Evolutionary conservation across 2,888 invertebrate species (phyloP).

Genomic region (Cheilosia pagana): DNA sequence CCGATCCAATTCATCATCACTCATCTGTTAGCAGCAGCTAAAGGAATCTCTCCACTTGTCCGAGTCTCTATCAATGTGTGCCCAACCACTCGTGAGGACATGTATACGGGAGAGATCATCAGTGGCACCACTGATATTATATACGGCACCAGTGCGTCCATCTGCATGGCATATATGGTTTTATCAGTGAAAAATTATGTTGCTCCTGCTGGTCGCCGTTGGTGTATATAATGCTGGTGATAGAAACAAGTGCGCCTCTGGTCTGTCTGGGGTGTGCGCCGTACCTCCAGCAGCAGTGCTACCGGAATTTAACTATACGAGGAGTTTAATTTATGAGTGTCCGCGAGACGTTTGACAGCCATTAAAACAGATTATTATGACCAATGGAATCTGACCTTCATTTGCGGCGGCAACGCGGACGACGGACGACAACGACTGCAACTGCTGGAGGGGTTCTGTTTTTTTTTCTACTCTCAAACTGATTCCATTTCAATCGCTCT

Average conservation of each 20-base stretch:
- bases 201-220: conserved; percentile 44
- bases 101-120: conserved; percentile 48
- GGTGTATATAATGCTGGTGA: conserved; percentile 19
- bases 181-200: conserved; percentile 69
- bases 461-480: background rate
- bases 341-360: conserved; percentile 69
- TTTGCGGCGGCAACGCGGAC: conserved; percentile 19
- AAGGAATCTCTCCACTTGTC: conserved; percentile 22
- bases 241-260: conserved; percentile 70
- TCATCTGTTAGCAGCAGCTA: conserved; percentile 24
- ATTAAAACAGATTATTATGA: conserved; percentile 73
- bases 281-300: conserved; percentile 23
- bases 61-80: conserved; percentile 36
- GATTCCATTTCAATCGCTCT: conserved; percentile 21
- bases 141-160: background rate
- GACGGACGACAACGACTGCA: background rate
- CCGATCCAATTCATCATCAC: conserved; percentile 20
- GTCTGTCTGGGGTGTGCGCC: conserved; percentile 15
- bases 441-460: conserved; percentile 23
- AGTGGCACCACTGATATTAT: conserved; percentile 18
- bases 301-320: conserved; percentile 62
- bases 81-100: conserved; percentile 49
- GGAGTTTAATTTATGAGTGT: conserved; percentile 67
- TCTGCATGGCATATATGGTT: conserved; percentile 23
- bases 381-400: conserved; percentile 73